Base-by-base conservation (phyloP, 1,140 invertebrate species). In the Oreohelix idahoensis region DNA sequence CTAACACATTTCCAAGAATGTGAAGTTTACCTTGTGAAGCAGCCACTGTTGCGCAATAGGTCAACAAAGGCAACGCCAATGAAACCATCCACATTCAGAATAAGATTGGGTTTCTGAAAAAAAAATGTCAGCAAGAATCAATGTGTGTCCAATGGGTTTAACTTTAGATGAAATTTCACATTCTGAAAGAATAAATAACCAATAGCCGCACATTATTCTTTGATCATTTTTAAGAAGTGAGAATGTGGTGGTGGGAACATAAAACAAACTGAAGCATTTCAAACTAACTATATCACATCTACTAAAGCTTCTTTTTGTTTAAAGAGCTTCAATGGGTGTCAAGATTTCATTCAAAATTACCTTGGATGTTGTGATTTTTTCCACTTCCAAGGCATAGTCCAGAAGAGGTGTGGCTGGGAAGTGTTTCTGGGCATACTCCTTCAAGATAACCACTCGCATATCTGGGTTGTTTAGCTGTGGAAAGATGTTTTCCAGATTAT, bases 281-380 rank as follows among this genome's bases (percentile, higher is more conserved):
- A n/a, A n/a, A n/a, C n/a, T n/a, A n/a, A n/a, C n/a, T n/a, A n/a
- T n/a, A n/a, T n/a, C 42, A 45, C 42, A 45, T 45, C 42, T 45
- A 45, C 42, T n/a, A n/a, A n/a, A n/a, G n/a, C n/a, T n/a, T n/a
- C n/a, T n/a, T n/a, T n/a, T n/a, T n/a, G n/a, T n/a, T n/a, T n/a
- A n/a, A n/a, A n/a, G n/a, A n/a, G n/a, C n/a, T n/a, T n/a, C n/a
- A n/a, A n/a, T n/a, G n/a, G n/a, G n/a, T n/a, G n/a, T n/a, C n/a
- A n/a, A n/a, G n/a, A 45, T 45, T 45, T 45, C 15, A 15, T 45
- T 5, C 15, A 10, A 58, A 23, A 10, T 81, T 85, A 94, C 93
- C 90, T 99, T 99, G 79, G 97, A 96, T 0, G 98, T 99, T 1
- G 99, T 99, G 86, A 99, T 98, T 92, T 99, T 98, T 90, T 99